Evolutionary conservation across 2,888 invertebrate species (phyloP), one percentile per base, ranked within the genome.

Genomic region (Podotricha telesiphe): DNA sequence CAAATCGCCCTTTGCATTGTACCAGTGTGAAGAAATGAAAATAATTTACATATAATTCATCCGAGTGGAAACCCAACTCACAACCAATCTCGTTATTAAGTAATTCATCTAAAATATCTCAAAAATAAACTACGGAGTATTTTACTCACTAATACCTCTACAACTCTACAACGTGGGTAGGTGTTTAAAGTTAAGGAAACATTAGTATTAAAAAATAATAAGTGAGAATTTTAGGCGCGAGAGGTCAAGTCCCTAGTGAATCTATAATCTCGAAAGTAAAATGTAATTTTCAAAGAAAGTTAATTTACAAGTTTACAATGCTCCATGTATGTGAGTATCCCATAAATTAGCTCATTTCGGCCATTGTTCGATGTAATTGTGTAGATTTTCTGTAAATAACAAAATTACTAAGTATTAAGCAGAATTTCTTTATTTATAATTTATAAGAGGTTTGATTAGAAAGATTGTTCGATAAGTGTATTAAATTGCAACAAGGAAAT

Each of bases 301-400:
- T 68, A 74, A 73, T 69, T 68, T 63, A 66, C 47, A 69, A 59
- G 20, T 13, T 42, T 22, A 74, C 71, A 74, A 74, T 73, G 65
- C 65, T 40, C 65, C 67, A 69, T 66, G 62, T 66, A 75, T 74
- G 75, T 59, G 74, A 75, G 61, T 45, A 40, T 71, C 74, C 61
- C 72, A 75, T 70, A 67, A 42, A 67, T 70, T 62, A 68, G n/a
- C 65, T 63, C 59, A 62, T 34, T 71, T 42, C 28, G 61, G 42
- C 67, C 61, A 62, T 67, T 67, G 67, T 67, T 61, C 34, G 11
- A 20, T 22, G 61, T 51, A 10, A 61, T 53, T 67, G 61, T 61
- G 47, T 47, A 20, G 17, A 62, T 53, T 67, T 53, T 62, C 53
- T 53, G 22, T 45, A 45, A 51, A 47, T 34, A 61, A 61, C 61